phyloP scores from a whole-genome alignment of 2,888 invertebrate species.

The Sesamia inferens region DNA sequence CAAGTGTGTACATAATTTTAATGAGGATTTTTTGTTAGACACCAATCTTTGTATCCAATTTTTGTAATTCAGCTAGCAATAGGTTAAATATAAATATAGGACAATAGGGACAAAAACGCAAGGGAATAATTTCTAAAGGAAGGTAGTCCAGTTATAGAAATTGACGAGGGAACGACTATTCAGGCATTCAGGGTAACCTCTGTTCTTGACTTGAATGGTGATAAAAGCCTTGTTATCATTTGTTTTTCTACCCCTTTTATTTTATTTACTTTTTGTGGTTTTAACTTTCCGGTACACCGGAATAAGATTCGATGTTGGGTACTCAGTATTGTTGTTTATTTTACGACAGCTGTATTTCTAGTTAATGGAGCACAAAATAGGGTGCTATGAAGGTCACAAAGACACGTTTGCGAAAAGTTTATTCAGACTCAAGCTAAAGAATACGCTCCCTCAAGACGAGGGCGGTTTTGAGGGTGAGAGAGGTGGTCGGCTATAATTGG shows the following conservation, averaged over 20 bases:
- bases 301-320: constrained; percentile 17
- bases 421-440: constrained; percentile 12
- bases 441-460: constrained; percentile 6
- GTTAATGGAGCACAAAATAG: constrained; percentile 40
- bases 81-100: neutral
- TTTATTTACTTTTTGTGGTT: constrained; percentile 19
- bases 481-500: neutral
- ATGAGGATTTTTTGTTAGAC: neutral
- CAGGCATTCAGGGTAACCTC: neutral
- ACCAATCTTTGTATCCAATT: neutral
- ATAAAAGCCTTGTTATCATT: constrained; percentile 35
- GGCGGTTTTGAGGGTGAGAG: neutral
- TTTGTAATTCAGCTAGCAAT: neutral
- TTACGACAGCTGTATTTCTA: constrained; percentile 34
- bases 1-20: neutral
- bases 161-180: neutral
- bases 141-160: neutral
- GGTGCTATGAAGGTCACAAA: constrained; percentile 11
- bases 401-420: constrained; percentile 12
- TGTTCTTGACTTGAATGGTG: constrained; percentile 37
- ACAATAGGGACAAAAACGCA: neutral
- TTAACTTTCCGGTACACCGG: constrained; percentile 1
- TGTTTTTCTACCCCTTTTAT: constrained; percentile 33
- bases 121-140: neutral
- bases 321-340: constrained; percentile 38